Percentiles rank a stretch among this genome's conserved stretches.
Evolutionary conservation across 2,113 vertebrate species (phyloP).

Genomic region (Podarcis raffonei): DNA sequence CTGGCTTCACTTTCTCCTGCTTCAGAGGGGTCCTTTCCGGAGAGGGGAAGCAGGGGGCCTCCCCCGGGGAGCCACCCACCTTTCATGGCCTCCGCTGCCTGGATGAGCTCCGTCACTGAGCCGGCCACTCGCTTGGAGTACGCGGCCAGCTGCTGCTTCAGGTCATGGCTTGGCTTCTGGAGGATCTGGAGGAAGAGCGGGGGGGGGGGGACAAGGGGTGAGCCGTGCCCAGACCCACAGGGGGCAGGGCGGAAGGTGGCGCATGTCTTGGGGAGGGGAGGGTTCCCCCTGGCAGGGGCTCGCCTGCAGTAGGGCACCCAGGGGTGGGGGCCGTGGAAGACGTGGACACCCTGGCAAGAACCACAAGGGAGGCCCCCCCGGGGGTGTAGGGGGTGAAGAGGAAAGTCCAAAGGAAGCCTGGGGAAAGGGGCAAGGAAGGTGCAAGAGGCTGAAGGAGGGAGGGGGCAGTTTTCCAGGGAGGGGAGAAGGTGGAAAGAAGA

Average conservation of each 20-base stretch:
- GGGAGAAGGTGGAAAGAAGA: too few species aligned
- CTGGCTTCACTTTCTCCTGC: neutral
- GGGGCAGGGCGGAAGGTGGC: too few species aligned
- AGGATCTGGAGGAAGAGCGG: slow-evolving; percentile 79
- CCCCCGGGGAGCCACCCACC: slow-evolving; percentile 69
- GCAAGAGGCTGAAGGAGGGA: too few species aligned
- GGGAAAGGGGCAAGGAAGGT: too few species aligned
- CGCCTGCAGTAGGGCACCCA: too few species aligned
- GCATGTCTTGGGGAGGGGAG: neutral
- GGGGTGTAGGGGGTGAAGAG: too few species aligned
- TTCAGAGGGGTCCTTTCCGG: neutral
- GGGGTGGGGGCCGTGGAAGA: neutral
- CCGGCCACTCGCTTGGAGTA: slow-evolving; percentile 95
- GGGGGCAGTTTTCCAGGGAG: too few species aligned
- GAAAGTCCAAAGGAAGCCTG: neutral
- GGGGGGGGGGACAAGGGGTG: too few species aligned
- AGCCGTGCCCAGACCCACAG: neutral
- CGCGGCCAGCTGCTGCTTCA: slow-evolving; percentile 92
- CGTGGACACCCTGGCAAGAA: neutral
- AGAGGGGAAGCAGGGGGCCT: neutral
- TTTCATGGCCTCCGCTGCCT: slow-evolving; percentile 99
- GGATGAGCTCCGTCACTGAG: slow-evolving; percentile 96
- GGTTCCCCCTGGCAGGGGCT: too few species aligned
- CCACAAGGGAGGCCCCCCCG: neutral
- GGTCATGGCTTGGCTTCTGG: slow-evolving; percentile 90